These are phyloP conservation scores for Lymantria dispar DNA, from an alignment of 2,888 invertebrate species.

Conservation along the genomic window DNA sequence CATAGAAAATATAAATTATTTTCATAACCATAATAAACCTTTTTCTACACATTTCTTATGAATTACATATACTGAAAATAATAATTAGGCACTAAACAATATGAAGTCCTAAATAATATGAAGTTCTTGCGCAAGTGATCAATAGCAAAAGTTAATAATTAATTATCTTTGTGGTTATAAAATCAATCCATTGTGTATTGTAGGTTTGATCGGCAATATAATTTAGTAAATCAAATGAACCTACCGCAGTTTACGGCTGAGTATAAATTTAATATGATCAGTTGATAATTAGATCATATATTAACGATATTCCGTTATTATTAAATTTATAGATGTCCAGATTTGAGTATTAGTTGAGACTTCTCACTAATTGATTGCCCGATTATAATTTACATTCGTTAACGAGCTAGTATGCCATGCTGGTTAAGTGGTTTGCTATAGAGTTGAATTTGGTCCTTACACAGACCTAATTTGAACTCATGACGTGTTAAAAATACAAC, in stretches of 20 bases:
- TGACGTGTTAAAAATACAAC: too few relatives aligned
- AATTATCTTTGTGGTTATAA: slow-evolving; percentile 1
- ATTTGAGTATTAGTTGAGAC: not conserved
- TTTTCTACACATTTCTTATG: too few relatives aligned
- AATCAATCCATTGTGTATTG: not conserved
- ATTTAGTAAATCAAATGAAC: not conserved
- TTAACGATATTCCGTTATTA: not conserved
- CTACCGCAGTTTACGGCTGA: not conserved
- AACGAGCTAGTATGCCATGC: too few relatives aligned
- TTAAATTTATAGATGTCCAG: not conserved
- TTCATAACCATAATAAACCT: too few relatives aligned
- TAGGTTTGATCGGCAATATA: not conserved
- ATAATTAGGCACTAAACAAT: too few relatives aligned
- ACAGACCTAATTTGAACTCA: too few relatives aligned
- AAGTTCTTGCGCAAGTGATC: not conserved
- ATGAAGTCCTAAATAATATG: too few relatives aligned
- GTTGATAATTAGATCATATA: not conserved
- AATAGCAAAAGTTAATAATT: not conserved
- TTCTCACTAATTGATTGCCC: not conserved
- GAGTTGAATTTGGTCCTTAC: too few relatives aligned
- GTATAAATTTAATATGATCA: not conserved
- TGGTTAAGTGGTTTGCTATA: too few relatives aligned
- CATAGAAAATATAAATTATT: too few relatives aligned
- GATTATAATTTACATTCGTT: not conserved
- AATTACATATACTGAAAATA: too few relatives aligned